Base-by-base conservation (phyloP, 2,888 invertebrate genomes). In the Drosophila melanosoma region DNA sequence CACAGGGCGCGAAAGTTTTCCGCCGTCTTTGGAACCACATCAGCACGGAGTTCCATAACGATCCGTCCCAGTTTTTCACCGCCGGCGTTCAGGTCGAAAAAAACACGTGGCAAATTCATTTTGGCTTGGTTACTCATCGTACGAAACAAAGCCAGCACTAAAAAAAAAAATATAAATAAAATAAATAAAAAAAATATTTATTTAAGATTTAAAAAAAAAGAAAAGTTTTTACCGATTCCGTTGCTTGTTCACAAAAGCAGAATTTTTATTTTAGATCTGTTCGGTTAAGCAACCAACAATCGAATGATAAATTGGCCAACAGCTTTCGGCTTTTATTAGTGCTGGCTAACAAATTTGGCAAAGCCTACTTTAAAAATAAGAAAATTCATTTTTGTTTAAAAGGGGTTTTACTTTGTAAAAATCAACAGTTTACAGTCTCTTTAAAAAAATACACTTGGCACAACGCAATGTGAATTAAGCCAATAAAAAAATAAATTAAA, bases 1-100 rank as follows among this genome's bases (percentile, higher is more conserved):
- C 99, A 99, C 51, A 99, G 94, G 20, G 98, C 97, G 63, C 99
- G 96, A 96, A 99, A 99, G 94, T 99, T 99, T 93, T 98, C 98
- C 65, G 97, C 97, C 0, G 98, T 99, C 94, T 97, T 98, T 10
- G 99, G 99, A 59, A 98, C 98, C 38, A 98, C 96, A 94, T 99
- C 98, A 76, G 95, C 94, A 83, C 97, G 95, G 74, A 99, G 94
- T 97, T 98, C 76, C 82, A 83, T 84, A 0, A 81, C 63, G 23
- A 83, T 61, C 1, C 82, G 79, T 6, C 82, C 82, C 0, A 83
- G 49, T 11, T 72, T 60, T 40, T 73, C 71, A 0, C 70, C 71
- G 3, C 69, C 82, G 3, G 79, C 82, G 7, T 63, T 67, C 8
- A 82, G 56, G n/a, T 82, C 85, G 36, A 83, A 83, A 26, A 23